Base-by-base conservation (phyloP, 53 echinoderm and acorn worm genomes). In the Paelopatides confundens region DNA sequence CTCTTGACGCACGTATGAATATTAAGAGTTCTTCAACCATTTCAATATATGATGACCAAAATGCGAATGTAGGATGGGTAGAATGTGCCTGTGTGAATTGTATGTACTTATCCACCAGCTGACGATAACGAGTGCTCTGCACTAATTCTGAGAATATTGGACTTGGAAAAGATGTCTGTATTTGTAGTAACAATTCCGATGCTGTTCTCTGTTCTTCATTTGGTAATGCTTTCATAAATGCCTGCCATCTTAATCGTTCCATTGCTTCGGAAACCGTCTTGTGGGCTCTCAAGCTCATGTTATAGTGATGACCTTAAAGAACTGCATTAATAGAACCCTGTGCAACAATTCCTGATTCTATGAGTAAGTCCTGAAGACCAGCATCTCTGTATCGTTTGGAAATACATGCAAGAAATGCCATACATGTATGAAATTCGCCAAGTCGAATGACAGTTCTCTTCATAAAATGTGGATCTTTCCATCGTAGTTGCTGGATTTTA, bases 261-360 rank as follows among this genome's bases (percentile, higher is more conserved):
- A 91, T 14, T 11, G 91, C 87, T 66, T 94, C 91, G 21, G 49
- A 69, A 87, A 92, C 53, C 8, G 91, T 69, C 69, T 94, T 86
- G 85, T 89, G 89, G 12, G 89, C 65, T 24, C 85, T 26, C 27
- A 89, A 24, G 37, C 54, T 26, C 63, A 91, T 78, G 36, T 89
- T 94, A 78, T 89, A 89, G 24, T 94, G 94, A 3, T 87, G 65
- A 10, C 94, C 94, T 83, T 34, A 92, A 6, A 92, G 37, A 12
- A 89, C 89, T 39, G 89, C 92, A 78, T 89, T 92, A 21, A 93
- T 84, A 43, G 88, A 92, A 0, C 92, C 95, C 27, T 36, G 35
- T 14, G 92, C 94, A 12, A 94, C 90, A 66, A 94, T 30, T 31
- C 79, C 92, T 38, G 92, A 83, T 30, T 94, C 94, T 31, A 95